phyloP scores from a whole-genome alignment of 2,888 invertebrate species.

The Danaus chrysippus region DNA sequence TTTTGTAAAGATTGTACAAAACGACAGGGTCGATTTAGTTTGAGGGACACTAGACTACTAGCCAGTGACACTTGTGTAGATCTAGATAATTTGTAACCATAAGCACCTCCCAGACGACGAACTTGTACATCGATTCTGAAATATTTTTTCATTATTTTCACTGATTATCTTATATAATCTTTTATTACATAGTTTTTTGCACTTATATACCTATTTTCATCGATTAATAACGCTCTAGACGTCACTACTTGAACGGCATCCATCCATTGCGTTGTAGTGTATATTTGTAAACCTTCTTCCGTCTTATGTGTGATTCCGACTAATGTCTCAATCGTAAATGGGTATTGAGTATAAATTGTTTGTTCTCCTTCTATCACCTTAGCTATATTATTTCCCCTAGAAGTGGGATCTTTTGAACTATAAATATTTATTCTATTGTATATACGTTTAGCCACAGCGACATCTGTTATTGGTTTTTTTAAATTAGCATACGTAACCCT shows the following conservation, averaged over 20 bases:
- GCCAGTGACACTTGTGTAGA: constrained; percentile 75
- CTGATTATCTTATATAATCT: neutral
- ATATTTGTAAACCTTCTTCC: constrained; percentile 82
- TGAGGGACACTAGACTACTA: constrained; percentile 81
- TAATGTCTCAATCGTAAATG: constrained; percentile 83
- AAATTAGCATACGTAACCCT: constrained; percentile 69
- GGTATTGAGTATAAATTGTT: constrained; percentile 77
- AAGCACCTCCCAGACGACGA: constrained; percentile 86
- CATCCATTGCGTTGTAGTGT: constrained; percentile 77
- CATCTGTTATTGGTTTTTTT: constrained; percentile 45
- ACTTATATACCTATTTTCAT: constrained; percentile 67
- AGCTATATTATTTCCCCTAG: constrained; percentile 38
- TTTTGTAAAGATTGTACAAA: constrained; percentile 80
- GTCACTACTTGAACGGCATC: constrained; percentile 71
- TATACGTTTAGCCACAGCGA: constrained; percentile 42
- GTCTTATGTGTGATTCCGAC: constrained; percentile 77
- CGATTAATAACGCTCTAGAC: constrained; percentile 71
- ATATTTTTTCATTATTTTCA: constrained; percentile 5
- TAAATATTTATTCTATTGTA: constrained; percentile 36
- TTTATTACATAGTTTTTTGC: neutral
- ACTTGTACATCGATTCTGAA: constrained; percentile 52
- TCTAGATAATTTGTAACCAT: constrained; percentile 84
- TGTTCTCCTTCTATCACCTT: constrained; percentile 48
- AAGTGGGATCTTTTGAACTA: constrained; percentile 34
- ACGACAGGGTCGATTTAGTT: constrained; percentile 80